Base-by-base conservation (phyloP, 2,888 invertebrate genomes). In the Caenorhabditis sinica region DNA sequence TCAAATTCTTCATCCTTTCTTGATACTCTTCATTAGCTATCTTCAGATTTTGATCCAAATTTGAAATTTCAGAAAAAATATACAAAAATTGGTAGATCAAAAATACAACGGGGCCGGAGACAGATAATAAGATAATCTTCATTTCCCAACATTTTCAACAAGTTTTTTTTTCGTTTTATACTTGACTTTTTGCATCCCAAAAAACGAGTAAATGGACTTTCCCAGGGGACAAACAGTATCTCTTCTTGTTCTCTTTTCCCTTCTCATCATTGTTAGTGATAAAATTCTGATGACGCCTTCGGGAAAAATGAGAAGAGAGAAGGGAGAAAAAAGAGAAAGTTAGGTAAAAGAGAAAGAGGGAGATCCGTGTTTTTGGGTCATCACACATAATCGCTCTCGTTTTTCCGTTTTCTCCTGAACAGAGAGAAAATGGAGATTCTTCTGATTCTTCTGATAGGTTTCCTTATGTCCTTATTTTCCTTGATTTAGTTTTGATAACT, bases 291-390 rank as follows among this genome's bases (percentile, higher is more conserved):
- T 49, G 60, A 40, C 20, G n/a, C n/a, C n/a, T n/a, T n/a, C n/a
- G n/a, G n/a, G n/a, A n/a, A n/a, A n/a, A n/a, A n/a, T n/a, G 43
- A 56, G 6, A 20, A 20, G 17, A 36, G 30, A 60, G 36, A 53
- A 36, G 77, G 69, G 69, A 77, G 69, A 77, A 66, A 43, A 28
- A 45, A 25, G 43, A 43, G 43, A 63, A 33, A 45, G 43, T 40
- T 15, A 43, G n/a, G n/a, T n/a, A n/a, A n/a, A n/a, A n/a, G n/a
- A n/a, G n/a, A 23, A 33, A 56, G 30, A 58, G 60, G 43, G 69
- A 56, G 25, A 56, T 73, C 60, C 72, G 73, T 73, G 76, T 76
- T 76, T 76, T 71, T 76, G 82, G 76, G 76, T 82, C 82, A 76
- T 56, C 20, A 20, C 56, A 68, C 68, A 56, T 69, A 69, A 61